Percentiles rank a stretch among this genome's conserved stretches.
phyloP scores from a whole-genome alignment of 2,888 invertebrate genomes.

The Atrina japonica region DNA sequence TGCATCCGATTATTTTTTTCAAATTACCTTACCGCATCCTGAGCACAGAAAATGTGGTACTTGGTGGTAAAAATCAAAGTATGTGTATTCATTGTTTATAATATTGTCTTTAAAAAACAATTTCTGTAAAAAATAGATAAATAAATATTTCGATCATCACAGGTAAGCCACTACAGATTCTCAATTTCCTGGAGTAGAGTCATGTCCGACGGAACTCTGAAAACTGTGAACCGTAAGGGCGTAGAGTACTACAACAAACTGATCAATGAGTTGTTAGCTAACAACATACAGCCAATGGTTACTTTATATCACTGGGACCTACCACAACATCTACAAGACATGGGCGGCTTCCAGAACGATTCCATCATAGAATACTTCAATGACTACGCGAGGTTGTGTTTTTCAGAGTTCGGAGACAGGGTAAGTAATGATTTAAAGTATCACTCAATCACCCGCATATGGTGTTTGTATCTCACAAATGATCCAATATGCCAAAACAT shows the following conservation, averaged over 20 bases:
- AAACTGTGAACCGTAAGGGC: conserved; percentile 85
- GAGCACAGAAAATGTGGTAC: too few species aligned
- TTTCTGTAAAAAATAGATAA: too few species aligned
- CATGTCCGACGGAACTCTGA: conserved; percentile 84
- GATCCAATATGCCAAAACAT: too few species aligned
- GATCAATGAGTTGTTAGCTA: conserved; percentile 86
- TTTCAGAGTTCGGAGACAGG: conserved; percentile 78
- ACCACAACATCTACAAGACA: conserved; percentile 79
- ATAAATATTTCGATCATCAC: too few species aligned
- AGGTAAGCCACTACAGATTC: conserved; percentile 77
- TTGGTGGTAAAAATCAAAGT: too few species aligned
- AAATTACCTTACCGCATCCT: too few species aligned
- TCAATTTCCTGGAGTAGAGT: conserved; percentile 88
- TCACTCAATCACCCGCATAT: too few species aligned
- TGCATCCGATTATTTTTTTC: too few species aligned
- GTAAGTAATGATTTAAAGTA: conserved; percentile 52
- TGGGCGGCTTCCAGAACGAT: conserved; percentile 80
- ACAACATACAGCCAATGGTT: conserved; percentile 84
- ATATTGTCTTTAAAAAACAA: too few species aligned
- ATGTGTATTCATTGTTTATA: too few species aligned
- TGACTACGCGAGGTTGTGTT: conserved; percentile 80
- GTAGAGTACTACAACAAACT: conserved; percentile 89
- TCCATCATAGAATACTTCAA: conserved; percentile 74
- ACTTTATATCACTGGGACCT: conserved; percentile 83
- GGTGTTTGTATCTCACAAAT: too few species aligned